Conservation (phyloP, 2,888 invertebrate species). For the Sesamia inferens region DNA sequence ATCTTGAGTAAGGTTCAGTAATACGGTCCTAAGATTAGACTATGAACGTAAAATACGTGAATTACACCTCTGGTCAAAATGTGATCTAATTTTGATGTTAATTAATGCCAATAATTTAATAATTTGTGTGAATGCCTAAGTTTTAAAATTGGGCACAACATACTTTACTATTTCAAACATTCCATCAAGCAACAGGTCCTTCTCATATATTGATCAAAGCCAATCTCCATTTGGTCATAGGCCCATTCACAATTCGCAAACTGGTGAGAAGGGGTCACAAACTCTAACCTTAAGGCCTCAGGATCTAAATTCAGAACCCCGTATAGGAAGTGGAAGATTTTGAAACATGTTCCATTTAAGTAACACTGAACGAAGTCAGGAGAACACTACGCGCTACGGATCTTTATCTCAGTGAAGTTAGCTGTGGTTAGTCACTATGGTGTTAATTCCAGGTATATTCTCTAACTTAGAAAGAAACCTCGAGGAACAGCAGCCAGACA, state of each 20-base stretch:
- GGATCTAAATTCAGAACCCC: background rate
- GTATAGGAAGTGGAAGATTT: slow-evolving; percentile 19
- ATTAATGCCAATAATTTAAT: background rate
- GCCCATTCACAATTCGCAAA: slow-evolving; percentile 16
- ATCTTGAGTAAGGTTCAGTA: too few species aligned
- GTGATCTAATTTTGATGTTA: too few species aligned
- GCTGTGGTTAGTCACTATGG: slow-evolving; percentile 36
- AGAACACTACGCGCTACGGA: slow-evolving; percentile 3
- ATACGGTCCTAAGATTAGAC: too few species aligned
- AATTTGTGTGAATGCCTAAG: background rate
- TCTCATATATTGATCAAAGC: background rate
- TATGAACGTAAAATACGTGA: too few species aligned
- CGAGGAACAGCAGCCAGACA: background rate
- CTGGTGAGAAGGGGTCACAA: slow-evolving; percentile 16
- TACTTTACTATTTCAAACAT: background rate
- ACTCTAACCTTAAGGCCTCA: background rate
- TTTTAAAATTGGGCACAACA: background rate
- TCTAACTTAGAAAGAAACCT: background rate
- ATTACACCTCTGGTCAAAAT: too few species aligned
- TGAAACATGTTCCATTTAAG: slow-evolving; percentile 3
- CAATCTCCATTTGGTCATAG: slow-evolving; percentile 37
- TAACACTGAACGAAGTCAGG: slow-evolving; percentile 8
- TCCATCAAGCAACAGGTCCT: background rate
- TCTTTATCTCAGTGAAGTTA: slow-evolving; percentile 26
- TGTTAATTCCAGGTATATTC: background rate